Conservation (phyloP, 1,140 invertebrate species). For the Choristoneura fumiferana region DNA sequence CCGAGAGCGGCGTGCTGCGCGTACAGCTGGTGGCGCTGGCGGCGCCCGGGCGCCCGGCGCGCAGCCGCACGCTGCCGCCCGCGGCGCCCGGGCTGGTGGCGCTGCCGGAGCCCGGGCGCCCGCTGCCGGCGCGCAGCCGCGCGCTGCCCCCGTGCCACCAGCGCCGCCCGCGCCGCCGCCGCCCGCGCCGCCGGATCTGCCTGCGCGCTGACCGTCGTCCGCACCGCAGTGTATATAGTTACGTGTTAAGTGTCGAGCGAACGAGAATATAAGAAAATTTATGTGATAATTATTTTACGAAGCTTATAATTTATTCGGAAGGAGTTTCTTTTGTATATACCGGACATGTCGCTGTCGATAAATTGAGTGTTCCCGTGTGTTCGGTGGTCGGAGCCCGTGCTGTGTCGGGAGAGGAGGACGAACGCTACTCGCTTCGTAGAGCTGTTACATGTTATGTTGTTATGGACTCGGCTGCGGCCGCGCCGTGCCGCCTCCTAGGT, state of each 20-base stretch:
- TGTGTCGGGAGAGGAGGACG: constrained; percentile 57
- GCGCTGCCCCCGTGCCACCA: not conserved
- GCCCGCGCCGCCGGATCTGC: constrained; percentile 37
- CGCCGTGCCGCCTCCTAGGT: constrained; percentile 33
- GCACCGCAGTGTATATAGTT: constrained; percentile 63
- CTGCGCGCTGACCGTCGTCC: constrained; percentile 26
- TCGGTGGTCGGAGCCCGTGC: constrained; percentile 49
- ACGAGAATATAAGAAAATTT: constrained; percentile 72
- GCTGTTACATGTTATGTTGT: constrained; percentile 64
- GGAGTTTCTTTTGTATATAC: constrained; percentile 74
- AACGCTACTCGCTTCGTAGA: constrained; percentile 67
- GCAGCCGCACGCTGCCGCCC: constrained; percentile 67
- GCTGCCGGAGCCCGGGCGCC: too few relatives aligned
- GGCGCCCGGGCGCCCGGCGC: constrained; percentile 57
- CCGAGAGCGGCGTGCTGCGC: constrained; percentile 41
- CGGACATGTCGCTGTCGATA: constrained; percentile 41
- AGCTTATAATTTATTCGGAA: constrained; percentile 76
- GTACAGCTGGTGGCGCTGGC: too few relatives aligned
- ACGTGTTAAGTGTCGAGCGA: constrained; percentile 67
- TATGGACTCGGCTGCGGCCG: constrained; percentile 34
- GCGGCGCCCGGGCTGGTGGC: constrained; percentile 47
- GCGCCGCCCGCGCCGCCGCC: constrained; percentile 36
- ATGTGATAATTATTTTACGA: constrained; percentile 78
- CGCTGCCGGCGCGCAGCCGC: too few relatives aligned
- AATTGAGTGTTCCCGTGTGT: constrained; percentile 50